Evolutionary conservation across 2,113 vertebrate genomes (phyloP).

Genomic region (Callipepla squamata): DNA sequence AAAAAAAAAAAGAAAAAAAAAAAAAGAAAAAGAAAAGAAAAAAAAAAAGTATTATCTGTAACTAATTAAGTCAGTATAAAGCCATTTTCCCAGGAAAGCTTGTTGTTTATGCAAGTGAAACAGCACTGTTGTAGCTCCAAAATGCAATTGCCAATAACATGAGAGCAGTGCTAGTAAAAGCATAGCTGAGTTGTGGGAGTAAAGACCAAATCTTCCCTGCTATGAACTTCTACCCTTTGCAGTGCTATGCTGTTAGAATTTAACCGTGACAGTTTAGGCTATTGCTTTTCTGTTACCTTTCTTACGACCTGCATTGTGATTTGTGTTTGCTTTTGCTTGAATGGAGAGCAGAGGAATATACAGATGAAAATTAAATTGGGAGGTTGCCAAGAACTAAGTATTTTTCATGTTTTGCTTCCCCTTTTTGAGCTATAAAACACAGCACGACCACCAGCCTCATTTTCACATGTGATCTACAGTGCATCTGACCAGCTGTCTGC

Average conservation of each 20-base stretch:
- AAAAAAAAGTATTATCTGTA: neutral
- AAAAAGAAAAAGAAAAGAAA: too few relatives aligned
- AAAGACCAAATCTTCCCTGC: neutral
- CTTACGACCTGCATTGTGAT: neutral
- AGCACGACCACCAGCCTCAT: neutral
- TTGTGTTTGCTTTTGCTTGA: neutral
- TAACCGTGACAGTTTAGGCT: neutral
- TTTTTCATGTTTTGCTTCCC: neutral
- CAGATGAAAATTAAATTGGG: conserved; percentile 21
- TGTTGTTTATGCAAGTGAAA: neutral
- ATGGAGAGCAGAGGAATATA: neutral
- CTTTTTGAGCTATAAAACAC: neutral
- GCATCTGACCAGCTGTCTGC: neutral
- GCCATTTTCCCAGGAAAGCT: neutral
- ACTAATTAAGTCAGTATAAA: neutral
- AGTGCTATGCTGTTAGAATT: neutral
- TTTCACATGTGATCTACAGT: neutral
- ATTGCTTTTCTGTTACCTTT: neutral
- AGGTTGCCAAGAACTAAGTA: neutral
- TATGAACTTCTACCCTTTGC: neutral
- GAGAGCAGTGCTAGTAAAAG: conserved; percentile 32
- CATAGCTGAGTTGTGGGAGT: conserved; percentile 26
- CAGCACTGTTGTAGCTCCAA: neutral
- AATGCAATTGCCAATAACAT: conserved; percentile 3
- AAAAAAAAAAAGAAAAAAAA: neutral